phyloP scores from a whole-genome alignment of 1,140 invertebrate genomes.

The Drosophila santomea region DNA sequence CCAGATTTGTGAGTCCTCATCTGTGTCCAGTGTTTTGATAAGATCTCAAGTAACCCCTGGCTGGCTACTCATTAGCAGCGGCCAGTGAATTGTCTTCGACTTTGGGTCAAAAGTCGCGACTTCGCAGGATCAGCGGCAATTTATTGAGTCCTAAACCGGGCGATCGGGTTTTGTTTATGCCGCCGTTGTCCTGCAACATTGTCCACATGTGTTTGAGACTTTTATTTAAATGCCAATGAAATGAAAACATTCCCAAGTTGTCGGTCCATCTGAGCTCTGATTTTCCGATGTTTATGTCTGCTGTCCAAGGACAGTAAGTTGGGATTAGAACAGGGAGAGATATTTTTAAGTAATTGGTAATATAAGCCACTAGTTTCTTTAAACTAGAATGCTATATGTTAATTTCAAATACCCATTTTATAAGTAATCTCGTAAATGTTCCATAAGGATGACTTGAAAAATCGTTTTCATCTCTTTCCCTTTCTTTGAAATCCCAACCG shows the following conservation, averaged over 20 bases:
- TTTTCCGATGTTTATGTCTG: conserved; percentile 44
- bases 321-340: background rate
- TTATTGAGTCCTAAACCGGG: conserved; percentile 32
- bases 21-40: conserved; percentile 69
- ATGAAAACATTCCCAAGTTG: conserved; percentile 25
- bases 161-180: conserved; percentile 62
- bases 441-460: background rate
- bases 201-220: conserved; percentile 64
- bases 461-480: no score
- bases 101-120: conserved; percentile 64
- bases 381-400: no score
- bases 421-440: background rate
- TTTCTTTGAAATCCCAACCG: no score
- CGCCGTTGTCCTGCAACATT: conserved; percentile 50
- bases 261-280: conserved; percentile 1
- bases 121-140: conserved; percentile 42
- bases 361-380: no score
- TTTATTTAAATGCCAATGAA: conserved; percentile 31
- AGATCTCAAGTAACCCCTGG: conserved; percentile 72
- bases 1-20: conserved; percentile 18
- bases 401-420: background rate
- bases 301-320: background rate
- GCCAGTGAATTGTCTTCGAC: conserved; percentile 45
- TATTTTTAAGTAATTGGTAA: background rate
- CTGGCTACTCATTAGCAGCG: conserved; percentile 61